phyloP scores from a whole-genome alignment of 64 coral and sea anemone species.

The Acropora yongei region DNA sequence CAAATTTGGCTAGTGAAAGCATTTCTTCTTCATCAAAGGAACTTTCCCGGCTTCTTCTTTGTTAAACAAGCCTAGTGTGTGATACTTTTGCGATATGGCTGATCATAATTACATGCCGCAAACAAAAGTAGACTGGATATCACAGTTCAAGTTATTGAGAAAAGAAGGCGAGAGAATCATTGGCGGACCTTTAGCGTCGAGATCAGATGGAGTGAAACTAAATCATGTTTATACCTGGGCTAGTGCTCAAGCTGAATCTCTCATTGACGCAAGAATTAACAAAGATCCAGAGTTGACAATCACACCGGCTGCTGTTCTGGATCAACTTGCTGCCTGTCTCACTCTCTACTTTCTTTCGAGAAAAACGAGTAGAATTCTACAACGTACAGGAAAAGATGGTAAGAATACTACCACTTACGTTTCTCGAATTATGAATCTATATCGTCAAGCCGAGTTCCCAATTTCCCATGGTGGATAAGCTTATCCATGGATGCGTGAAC shows the following conservation, averaged over 20 bases:
- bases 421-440: neutral
- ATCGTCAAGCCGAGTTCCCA: no score
- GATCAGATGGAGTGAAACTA: neutral
- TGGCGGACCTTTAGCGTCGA: constrained; percentile 31
- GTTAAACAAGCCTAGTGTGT: no score
- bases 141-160: no score
- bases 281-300: constrained; percentile 52
- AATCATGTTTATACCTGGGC: constrained; percentile 77
- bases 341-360: constrained; percentile 62
- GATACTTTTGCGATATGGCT: no score
- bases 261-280: constrained; percentile 70
- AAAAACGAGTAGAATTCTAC: constrained; percentile 68
- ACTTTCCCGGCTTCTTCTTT: no score
- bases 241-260: constrained; percentile 64
- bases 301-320: constrained; percentile 45
- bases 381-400: neutral
- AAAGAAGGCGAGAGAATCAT: neutral
- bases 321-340: constrained; percentile 21
- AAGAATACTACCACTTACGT: constrained; percentile 52
- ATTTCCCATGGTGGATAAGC: no score
- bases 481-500: constrained; percentile 54
- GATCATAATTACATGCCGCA: no score
- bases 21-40: no score
- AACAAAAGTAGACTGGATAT: no score
- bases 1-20: no score